phyloP scores from a whole-genome alignment of 2,888 invertebrate species.

The Lycaena phlaeas region DNA sequence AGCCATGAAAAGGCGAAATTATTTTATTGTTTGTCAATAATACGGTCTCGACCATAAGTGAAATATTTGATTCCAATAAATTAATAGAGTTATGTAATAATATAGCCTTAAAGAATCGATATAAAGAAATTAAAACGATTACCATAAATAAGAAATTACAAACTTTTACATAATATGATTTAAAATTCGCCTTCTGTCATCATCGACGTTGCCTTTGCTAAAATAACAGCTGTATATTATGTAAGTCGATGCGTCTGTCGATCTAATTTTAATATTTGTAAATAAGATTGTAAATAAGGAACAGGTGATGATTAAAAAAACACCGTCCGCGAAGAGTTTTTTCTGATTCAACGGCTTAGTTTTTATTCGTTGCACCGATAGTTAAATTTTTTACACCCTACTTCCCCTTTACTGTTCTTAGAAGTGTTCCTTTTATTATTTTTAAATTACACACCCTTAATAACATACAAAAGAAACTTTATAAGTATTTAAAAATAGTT shows the following conservation, averaged over 20 bases:
- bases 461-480: too few species aligned
- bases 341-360: slow-evolving; percentile 58
- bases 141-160: neutral
- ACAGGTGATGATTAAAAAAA: slow-evolving; percentile 57
- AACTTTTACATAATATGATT: neutral
- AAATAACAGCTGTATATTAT: slow-evolving; percentile 14
- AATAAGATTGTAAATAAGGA: slow-evolving; percentile 24
- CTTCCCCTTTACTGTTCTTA: slow-evolving; percentile 5
- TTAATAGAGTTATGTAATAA: too few species aligned
- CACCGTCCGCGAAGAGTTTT: slow-evolving; percentile 56
- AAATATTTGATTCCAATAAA: too few species aligned
- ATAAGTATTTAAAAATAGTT: neutral
- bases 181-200: neutral
- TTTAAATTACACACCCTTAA: slow-evolving; percentile 6
- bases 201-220: neutral
- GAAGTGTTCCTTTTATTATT: slow-evolving; percentile 9
- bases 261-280: slow-evolving; percentile 20
- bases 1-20: too few species aligned
- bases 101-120: too few species aligned
- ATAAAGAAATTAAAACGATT: neutral
- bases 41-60: too few species aligned
- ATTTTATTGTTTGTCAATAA: too few species aligned
- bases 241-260: slow-evolving; percentile 15
- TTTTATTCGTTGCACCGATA: slow-evolving; percentile 21
- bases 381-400: slow-evolving; percentile 8